Base-by-base conservation (phyloP, 2,113 vertebrate genomes). In the Hassar affinis region DNA sequence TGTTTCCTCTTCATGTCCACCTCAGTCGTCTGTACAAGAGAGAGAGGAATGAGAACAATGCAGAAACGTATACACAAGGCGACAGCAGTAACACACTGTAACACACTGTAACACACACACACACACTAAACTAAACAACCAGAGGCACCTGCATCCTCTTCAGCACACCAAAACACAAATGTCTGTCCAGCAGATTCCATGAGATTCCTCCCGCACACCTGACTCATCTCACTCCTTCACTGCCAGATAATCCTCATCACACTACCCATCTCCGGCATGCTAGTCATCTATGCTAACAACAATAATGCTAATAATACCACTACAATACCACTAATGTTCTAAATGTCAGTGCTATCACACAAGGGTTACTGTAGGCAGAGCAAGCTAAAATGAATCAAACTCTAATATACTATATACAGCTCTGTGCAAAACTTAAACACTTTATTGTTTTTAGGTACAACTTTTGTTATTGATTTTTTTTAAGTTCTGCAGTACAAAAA, bases 1-100 rank as follows among this genome's bases (percentile, higher is more conserved):
- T 96, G 96, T 88, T 98, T 99, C 94, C 98, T 98, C 91, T 97
- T 96, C 3, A 96, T 93, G 82, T 98, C 97, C 20, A 98, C 93
- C 35, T 99, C 98, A 1, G 97, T 98, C 3, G 96, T 97, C 74
- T 95, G 94, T 94, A 62, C 25, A 12, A 25, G 14, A 51, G 56
- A 75, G 38, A n/a, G 33, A n/a, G 71, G 33, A 35, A 72, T 72
- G 12, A 81, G 17, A 92, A 91, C 86, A 88, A 87, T 78, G 79
- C 1, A 57, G 35, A 68, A 5, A 57, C 33, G 77, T 18, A 54
- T 30, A 54, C 71, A 33, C 57, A 25, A 86, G 68, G 18, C 62
- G 10, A 6, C 33, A 35, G 1, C 30, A 54, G 10, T 6, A 42
- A 42, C 18, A 35, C 17, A 33, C 54, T 20, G 66, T 20, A 72